Percentiles rank a stretch among this genome's conserved stretches.
These are phyloP conservation scores for Octonoba sinensis DNA, from an alignment of 2,888 invertebrate genomes.

Conservation along the genomic window DNA sequence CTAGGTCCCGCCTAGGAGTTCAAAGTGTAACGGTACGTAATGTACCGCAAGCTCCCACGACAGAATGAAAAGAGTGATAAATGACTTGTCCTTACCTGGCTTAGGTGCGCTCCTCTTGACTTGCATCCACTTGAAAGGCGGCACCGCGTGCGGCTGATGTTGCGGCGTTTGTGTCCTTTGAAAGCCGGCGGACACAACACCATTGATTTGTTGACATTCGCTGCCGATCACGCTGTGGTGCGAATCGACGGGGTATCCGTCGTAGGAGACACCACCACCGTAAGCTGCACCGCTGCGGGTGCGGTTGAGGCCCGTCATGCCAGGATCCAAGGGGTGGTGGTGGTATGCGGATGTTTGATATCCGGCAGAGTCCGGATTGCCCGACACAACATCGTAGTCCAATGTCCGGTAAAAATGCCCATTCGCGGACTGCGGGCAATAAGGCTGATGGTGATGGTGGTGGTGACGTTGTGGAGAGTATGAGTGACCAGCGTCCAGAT, in stretches of 20 bases:
- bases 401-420: constrained; percentile 16
- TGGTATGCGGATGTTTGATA: neutral
- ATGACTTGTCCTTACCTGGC: constrained; percentile 76
- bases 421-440: constrained; percentile 11
- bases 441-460: neutral
- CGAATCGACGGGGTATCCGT: constrained; percentile 9
- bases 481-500: constrained; percentile 73
- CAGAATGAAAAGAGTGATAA: too few species aligned
- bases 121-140: constrained; percentile 99
- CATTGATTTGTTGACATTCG: constrained; percentile 60
- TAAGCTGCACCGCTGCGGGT: neutral
- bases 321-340: neutral
- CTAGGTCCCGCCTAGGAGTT: too few species aligned
- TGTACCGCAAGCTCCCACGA: too few species aligned
- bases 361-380: constrained; percentile 1
- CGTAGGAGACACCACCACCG: constrained; percentile 20
- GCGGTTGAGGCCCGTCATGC: neutral
- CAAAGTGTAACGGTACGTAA: too few species aligned
- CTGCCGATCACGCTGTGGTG: constrained; percentile 10
- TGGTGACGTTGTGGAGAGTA: constrained; percentile 11
- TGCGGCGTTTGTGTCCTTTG: constrained; percentile 30
- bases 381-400: constrained; percentile 19
- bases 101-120: constrained; percentile 96
- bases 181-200: neutral
- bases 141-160: constrained; percentile 73